These are phyloP conservation scores for Drosophila insularis DNA, from an alignment of 1,140 invertebrate genomes.

Conservation along the genomic window DNA sequence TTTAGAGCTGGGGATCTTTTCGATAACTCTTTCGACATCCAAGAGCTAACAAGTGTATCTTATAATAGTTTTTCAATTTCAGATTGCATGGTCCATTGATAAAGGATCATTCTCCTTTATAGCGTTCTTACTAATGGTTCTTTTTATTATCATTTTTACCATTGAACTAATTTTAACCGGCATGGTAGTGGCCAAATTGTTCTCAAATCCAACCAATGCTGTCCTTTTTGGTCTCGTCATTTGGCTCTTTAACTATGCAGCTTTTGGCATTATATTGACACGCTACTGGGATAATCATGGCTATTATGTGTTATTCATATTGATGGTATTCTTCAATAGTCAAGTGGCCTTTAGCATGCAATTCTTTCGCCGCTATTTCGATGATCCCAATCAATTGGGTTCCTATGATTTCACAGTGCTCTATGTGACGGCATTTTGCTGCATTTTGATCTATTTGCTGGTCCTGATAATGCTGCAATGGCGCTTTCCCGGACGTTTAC, in stretches of 20 bases:
- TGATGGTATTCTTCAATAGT: conserved; percentile 62
- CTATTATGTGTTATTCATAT: conserved; percentile 43
- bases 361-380: conserved; percentile 32
- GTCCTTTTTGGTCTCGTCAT: conserved; percentile 47
- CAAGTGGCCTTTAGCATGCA: conserved; percentile 56
- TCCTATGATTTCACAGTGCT: conserved; percentile 30
- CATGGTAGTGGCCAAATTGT: conserved; percentile 54
- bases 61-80: conserved; percentile 4
- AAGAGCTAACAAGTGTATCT: not conserved
- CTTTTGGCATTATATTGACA: conserved; percentile 53
- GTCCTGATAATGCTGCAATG: conserved; percentile 48
- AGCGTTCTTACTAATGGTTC: conserved; percentile 11
- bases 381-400: not conserved
- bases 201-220: conserved; percentile 43
- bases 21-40: no score
- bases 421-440: conserved; percentile 23
- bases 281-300: conserved; percentile 48
- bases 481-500: conserved; percentile 45
- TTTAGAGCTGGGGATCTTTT: no score
- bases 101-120: not conserved
- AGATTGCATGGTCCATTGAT: conserved; percentile 36
- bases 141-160: conserved; percentile 44
- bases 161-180: conserved; percentile 53
- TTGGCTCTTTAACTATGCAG: conserved; percentile 64
- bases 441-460: conserved; percentile 23